Percentiles rank a stretch among this genome's conserved stretches.
Conservation (phyloP, 2,797 vertebrate species). For the Presbytis comata region DNA sequence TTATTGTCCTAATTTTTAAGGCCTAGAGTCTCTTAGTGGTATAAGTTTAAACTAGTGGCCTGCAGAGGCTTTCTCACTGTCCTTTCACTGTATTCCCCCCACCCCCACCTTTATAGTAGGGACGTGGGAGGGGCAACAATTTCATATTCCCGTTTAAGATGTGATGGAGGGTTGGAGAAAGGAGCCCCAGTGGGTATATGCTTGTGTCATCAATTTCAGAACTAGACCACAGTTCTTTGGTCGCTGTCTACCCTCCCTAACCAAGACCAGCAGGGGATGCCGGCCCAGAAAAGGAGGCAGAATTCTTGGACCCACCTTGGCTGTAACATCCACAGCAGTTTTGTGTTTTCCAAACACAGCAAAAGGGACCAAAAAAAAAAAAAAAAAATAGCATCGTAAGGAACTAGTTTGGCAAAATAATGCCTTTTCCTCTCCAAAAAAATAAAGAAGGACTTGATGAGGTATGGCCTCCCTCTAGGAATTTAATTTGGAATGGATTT, state of each 20-base stretch:
- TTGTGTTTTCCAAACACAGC: background rate
- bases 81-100: too few relatives aligned
- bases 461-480: constrained; percentile 54
- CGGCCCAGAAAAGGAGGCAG: background rate
- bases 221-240: background rate
- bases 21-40: background rate
- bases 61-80: rapidly evolving
- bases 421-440: constrained; percentile 48
- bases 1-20: background rate
- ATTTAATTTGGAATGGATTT: constrained; percentile 64
- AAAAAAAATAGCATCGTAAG: background rate
- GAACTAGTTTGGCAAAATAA: constrained; percentile 52
- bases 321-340: background rate
- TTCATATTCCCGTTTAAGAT: background rate
- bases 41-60: background rate
- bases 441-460: constrained; percentile 46
- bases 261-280: rapidly evolving
- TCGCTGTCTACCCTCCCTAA: background rate
- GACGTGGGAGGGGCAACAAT: rapidly evolving
- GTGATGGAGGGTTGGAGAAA: background rate
- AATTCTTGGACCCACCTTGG: background rate
- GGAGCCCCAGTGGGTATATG: rapidly evolving
- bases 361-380: background rate
- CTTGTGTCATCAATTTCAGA: background rate
- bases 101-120: background rate